These are phyloP conservation scores for Microctenopoma lineatum DNA, from an alignment of 2,797 vertebrate species.

Conservation along the genomic window DNA sequence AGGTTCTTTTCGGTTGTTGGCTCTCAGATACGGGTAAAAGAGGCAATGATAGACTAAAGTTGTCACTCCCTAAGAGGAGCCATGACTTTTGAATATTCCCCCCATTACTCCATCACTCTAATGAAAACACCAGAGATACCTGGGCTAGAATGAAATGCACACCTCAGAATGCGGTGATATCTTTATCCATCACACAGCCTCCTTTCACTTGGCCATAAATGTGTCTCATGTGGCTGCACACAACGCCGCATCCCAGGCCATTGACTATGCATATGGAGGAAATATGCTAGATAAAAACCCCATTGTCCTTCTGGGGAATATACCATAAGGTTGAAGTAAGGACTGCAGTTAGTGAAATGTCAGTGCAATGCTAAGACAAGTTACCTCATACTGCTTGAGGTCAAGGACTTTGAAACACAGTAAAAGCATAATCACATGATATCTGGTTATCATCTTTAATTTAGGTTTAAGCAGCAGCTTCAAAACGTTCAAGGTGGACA, in stretches of 20 bases:
- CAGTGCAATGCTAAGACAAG: slow-evolving; percentile 4
- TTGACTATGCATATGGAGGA: slow-evolving; percentile 37
- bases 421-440: slow-evolving; percentile 10
- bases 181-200: slow-evolving; percentile 64
- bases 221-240: slow-evolving; percentile 60
- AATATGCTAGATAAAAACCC: slow-evolving; percentile 64
- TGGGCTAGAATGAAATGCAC: slow-evolving; percentile 45
- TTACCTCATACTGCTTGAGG: slow-evolving; percentile 15
- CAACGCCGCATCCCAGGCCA: slow-evolving; percentile 1
- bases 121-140: slow-evolving; percentile 55
- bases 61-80: slow-evolving; percentile 53
- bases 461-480: slow-evolving; percentile 18
- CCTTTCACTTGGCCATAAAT: slow-evolving; percentile 35
- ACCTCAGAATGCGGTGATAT: slow-evolving; percentile 44
- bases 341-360: slow-evolving; percentile 40
- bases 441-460: slow-evolving; percentile 22
- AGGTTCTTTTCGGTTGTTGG: slow-evolving; percentile 28
- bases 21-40: slow-evolving; percentile 41
- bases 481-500: slow-evolving; percentile 40
- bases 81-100: slow-evolving; percentile 63
- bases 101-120: slow-evolving; percentile 60
- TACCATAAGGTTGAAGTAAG: slow-evolving; percentile 11
- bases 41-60: slow-evolving; percentile 61
- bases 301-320: slow-evolving; percentile 57
- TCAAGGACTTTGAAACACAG: slow-evolving; percentile 34